Percentiles rank a stretch among this genome's conserved stretches.
Conservation (phyloP, 2,888 invertebrate species). For the Trissolcus japonicus region DNA sequence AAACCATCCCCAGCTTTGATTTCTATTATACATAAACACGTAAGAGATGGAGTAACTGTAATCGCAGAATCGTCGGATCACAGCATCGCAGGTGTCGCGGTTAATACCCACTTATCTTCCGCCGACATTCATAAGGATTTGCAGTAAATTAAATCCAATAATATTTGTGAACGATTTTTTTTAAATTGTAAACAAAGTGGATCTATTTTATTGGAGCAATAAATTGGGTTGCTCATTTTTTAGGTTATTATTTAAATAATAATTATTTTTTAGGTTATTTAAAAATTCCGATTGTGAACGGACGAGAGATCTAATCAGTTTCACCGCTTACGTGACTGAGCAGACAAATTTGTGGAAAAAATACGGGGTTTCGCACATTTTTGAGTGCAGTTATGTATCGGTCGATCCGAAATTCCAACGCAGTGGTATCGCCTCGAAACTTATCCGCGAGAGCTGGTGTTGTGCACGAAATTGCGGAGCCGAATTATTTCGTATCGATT, state of each 20-base stretch:
- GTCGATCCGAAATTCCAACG: conserved; percentile 62
- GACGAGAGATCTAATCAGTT: conserved; percentile 62
- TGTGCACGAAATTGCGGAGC: conserved; percentile 66
- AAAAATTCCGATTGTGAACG: conserved; percentile 11
- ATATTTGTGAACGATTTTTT: neutral
- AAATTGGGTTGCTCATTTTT: no score
- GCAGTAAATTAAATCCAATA: neutral
- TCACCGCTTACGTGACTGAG: conserved; percentile 60
- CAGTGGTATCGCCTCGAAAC: conserved; percentile 62
- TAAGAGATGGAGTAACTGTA: conserved; percentile 64
- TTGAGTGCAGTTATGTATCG: conserved; percentile 64
- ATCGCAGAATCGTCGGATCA: conserved; percentile 61
- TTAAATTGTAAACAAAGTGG: no score
- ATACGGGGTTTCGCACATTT: conserved; percentile 60
- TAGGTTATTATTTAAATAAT: no score
- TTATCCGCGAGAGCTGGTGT: conserved; percentile 67
- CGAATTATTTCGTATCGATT: conserved; percentile 65
- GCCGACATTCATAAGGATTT: conserved; percentile 32
- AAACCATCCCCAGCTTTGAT: conserved; percentile 57
- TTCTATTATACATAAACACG: conserved; percentile 59
- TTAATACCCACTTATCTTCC: conserved; percentile 60
- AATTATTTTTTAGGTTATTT: neutral
- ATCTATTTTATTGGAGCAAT: no score
- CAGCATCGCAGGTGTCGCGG: conserved; percentile 64
- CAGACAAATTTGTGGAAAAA: conserved; percentile 62